Percentiles rank a stretch among this genome's conserved stretches.
phyloP scores from a whole-genome alignment of 1,140 invertebrate genomes.

The Achatina immaculata region DNA sequence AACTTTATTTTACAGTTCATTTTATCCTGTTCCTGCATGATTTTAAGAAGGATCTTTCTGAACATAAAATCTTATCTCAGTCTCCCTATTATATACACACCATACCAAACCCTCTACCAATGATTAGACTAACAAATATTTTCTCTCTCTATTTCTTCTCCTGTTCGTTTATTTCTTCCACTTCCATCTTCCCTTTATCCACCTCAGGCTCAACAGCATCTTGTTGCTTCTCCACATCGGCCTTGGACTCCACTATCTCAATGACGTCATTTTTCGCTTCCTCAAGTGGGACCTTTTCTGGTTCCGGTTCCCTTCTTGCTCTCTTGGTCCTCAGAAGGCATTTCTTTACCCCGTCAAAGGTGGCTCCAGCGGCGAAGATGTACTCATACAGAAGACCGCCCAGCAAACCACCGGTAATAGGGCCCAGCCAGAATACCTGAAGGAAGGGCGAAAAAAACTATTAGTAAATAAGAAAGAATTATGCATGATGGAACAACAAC shows the following conservation, averaged over 20 bases:
- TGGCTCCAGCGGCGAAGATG: slow-evolving; percentile 56
- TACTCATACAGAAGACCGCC: slow-evolving; percentile 83
- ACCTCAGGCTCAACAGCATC: slow-evolving; percentile 1
- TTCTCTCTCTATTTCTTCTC: slow-evolving; percentile 4
- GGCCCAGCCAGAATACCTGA: slow-evolving; percentile 89
- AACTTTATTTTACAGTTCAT: no score
- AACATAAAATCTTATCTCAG: no score
- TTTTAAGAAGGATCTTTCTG: no score
- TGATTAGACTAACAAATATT: no score
- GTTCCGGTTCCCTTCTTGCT: slow-evolving; percentile 34
- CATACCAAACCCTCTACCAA: no score
- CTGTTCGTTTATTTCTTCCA: slow-evolving; percentile 1
- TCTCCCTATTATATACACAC: no score
- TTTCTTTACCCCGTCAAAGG: slow-evolving; percentile 49
- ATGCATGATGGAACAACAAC: no score
- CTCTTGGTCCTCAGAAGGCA: slow-evolving; percentile 51
- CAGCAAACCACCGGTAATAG: slow-evolving; percentile 81
- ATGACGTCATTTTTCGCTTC: slow-evolving; percentile 36
- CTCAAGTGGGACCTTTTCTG: slow-evolving; percentile 44
- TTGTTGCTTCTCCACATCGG: not conserved
- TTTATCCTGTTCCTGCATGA: no score
- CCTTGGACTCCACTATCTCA: slow-evolving; percentile 28
- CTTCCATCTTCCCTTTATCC: not conserved
- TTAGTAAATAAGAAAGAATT: no score
- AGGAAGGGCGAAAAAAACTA: not conserved